These are phyloP conservation scores for Onychostruthus taczanowskii DNA, from an alignment of 2,113 vertebrate species.

Conservation along the genomic window DNA sequence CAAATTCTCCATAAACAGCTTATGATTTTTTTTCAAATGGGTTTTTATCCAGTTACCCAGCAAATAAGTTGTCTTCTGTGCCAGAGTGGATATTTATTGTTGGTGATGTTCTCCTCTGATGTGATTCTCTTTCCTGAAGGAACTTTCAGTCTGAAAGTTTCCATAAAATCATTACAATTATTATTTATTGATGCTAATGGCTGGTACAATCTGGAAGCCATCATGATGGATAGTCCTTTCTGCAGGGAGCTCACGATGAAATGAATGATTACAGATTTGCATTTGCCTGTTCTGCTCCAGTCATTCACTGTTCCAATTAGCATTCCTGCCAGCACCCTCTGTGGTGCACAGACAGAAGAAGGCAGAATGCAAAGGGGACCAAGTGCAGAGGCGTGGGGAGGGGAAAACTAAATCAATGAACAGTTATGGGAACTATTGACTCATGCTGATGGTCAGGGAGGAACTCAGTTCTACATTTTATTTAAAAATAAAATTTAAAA, in stretches of 20 bases:
- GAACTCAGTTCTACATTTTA: background rate
- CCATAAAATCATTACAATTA: slow-evolving; percentile 15
- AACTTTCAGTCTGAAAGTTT: slow-evolving; percentile 1
- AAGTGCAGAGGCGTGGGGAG: rapidly evolving
- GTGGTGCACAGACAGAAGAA: background rate
- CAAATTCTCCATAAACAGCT: background rate
- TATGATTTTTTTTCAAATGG: background rate
- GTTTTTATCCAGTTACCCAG: background rate
- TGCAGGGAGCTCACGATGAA: background rate
- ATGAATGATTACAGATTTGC: slow-evolving; percentile 8
- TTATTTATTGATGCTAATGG: slow-evolving; percentile 36
- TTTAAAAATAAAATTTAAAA: background rate
- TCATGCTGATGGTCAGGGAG: background rate
- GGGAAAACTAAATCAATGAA: background rate
- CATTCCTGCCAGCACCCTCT: background rate
- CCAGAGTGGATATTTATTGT: background rate
- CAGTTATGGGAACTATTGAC: background rate
- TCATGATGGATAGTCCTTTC: background rate
- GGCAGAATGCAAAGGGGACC: background rate
- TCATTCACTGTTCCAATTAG: slow-evolving; percentile 9
- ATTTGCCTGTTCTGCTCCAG: slow-evolving; percentile 13
- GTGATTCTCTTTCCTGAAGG: slow-evolving; percentile 22
- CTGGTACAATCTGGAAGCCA: background rate
- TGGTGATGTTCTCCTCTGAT: background rate
- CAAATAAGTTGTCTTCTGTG: background rate